Conservation (phyloP, 1,140 invertebrate species). For the Drosophila busckii region DNA sequence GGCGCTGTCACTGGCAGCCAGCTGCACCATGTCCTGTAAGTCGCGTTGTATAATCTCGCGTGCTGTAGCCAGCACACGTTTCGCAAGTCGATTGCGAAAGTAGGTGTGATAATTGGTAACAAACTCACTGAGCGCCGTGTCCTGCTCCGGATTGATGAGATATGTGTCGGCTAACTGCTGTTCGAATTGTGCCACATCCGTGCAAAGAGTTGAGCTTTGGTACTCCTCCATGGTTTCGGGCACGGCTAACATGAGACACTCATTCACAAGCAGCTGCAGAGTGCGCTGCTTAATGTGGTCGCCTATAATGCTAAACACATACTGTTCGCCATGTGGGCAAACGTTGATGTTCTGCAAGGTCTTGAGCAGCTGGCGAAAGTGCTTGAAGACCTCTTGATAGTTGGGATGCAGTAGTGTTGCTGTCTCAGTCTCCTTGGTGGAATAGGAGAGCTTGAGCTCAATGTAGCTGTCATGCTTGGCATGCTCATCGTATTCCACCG, state of each 20-base stretch:
- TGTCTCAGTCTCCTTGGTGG: constrained; percentile 40
- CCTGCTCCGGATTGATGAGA: constrained; percentile 69
- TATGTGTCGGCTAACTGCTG: constrained; percentile 81
- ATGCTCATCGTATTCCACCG: constrained; percentile 49
- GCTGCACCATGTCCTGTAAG: constrained; percentile 86
- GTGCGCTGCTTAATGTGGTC: constrained; percentile 83
- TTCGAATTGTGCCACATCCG: constrained; percentile 85
- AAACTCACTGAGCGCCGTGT: constrained; percentile 83
- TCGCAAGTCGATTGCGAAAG: constrained; percentile 89
- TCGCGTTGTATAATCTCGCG: constrained; percentile 89
- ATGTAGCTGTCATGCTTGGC: constrained; percentile 15
- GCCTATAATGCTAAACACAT: constrained; percentile 83
- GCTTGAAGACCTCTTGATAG: constrained; percentile 82
- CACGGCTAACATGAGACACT: constrained; percentile 87
- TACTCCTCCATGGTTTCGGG: constrained; percentile 86
- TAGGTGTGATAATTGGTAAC: constrained; percentile 87
- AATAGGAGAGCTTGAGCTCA: constrained; percentile 63
- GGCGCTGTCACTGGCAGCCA: constrained; percentile 79
- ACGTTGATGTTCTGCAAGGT: constrained; percentile 83
- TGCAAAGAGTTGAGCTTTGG: constrained; percentile 83
- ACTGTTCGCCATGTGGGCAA: constrained; percentile 79
- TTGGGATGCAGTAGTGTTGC: constrained; percentile 45
- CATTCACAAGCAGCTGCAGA: constrained; percentile 84
- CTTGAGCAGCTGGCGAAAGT: constrained; percentile 82
- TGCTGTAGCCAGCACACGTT: constrained; percentile 85